Base-by-base conservation (phyloP, 2,888 invertebrate genomes). In the Tuberolachnus salignus region DNA sequence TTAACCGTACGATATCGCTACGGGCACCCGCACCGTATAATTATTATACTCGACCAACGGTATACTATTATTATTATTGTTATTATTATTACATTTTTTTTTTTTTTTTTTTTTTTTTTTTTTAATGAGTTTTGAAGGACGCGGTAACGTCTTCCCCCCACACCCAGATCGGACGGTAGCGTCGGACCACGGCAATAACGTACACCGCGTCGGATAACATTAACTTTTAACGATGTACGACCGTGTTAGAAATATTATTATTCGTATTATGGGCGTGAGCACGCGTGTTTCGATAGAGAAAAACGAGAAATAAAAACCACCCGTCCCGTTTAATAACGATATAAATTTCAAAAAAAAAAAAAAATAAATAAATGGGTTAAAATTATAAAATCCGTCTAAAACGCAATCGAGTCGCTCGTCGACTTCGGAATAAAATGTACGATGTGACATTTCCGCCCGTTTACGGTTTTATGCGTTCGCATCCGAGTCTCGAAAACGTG, bases 131-230 rank as follows among this genome's bases (percentile, higher is more conserved):
- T 66, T 74, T 23, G 53, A 53, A 55, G 53, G 53, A 34, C 44
- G 21, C n/a, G 23, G 66, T 55, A 21, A 74, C 74, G 74, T n/a
- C n/a, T n/a, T n/a, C n/a, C n/a, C n/a, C n/a, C n/a, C n/a, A n/a
- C n/a, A n/a, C 74, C 64, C 74, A 66, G 46, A 55, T 66, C n/a
- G 55, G 74, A 66, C 74, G 66, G 74, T 74, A 74, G 74, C 74
- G 55, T 55, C 66, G 63, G 49, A 44, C 66, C 34, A 51, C 61
- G 14, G 16, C 61, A 14, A 57, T 59, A 74, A 66, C 53, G 66
- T 23, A 44, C n/a, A n/a, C 16, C 66, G n/a, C 64, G 63, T 64
- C 6, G 64, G 21, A 64, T 53, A 74, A 53, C 51, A 74, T 74
- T 74, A 74, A 61, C 51, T 44, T 44, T 34, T 34, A 72, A 72